phyloP scores from a whole-genome alignment of 2,888 invertebrate species.

The Amphimallon solstitiale region DNA sequence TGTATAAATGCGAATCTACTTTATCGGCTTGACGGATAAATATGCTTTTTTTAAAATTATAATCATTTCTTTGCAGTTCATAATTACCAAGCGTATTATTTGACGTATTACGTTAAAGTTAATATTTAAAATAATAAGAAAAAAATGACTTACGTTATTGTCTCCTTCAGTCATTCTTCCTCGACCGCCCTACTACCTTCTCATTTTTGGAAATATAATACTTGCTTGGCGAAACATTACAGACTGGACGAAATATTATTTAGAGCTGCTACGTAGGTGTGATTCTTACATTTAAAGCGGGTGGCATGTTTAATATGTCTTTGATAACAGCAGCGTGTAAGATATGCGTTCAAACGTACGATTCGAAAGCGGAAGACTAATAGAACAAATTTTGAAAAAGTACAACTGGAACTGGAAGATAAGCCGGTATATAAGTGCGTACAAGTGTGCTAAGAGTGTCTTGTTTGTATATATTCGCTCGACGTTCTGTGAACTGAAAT shows the following conservation, averaged over 20 bases:
- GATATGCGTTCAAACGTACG: too few species aligned
- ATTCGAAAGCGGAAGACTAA: neutral
- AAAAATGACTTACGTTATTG: constrained; percentile 31
- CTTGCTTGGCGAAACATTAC: neutral
- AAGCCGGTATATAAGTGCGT: constrained; percentile 7
- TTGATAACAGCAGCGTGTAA: too few species aligned
- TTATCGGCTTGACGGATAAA: neutral
- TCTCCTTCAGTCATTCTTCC: constrained; percentile 36
- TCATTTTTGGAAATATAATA: neutral
- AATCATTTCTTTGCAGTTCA: neutral
- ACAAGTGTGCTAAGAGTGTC: neutral
- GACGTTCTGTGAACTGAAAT: constrained; percentile 11
- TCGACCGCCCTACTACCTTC: constrained; percentile 26
- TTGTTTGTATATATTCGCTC: neutral
- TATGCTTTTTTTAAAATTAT: neutral
- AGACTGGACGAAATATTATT: neutral
- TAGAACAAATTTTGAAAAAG: neutral
- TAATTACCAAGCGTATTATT: neutral
- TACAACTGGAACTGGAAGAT: constrained; percentile 1
- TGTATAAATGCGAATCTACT: neutral
- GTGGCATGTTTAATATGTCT: too few species aligned
- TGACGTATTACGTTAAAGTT: too few species aligned
- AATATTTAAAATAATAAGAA: neutral
- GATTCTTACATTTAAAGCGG: neutral
- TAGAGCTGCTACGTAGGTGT: neutral